Conservation (phyloP, 2,113 vertebrate species). For the Rhodinocichla rosea region DNA sequence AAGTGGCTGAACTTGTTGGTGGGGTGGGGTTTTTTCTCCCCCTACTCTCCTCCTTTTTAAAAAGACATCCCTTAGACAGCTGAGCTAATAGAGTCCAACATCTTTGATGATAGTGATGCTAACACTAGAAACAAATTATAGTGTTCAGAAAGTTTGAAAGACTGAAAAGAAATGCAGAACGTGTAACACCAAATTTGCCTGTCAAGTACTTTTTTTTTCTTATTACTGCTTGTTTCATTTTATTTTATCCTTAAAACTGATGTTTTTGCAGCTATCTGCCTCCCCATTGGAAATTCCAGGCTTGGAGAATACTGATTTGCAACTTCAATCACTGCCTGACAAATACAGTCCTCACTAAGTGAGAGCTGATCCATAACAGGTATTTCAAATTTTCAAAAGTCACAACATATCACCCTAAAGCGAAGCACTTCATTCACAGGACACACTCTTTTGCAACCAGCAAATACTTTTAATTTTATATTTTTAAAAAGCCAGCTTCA, state of each 20-base stretch:
- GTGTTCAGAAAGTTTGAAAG: constrained; percentile 79
- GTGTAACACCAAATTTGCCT: constrained; percentile 79
- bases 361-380: constrained; percentile 71
- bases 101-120: constrained; percentile 72
- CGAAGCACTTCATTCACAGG: constrained; percentile 68
- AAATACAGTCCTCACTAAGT: constrained; percentile 65
- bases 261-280: constrained; percentile 71
- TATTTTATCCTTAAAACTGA: constrained; percentile 77
- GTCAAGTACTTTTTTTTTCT: constrained; percentile 74
- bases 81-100: constrained; percentile 74
- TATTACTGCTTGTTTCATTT: constrained; percentile 76
- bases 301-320: constrained; percentile 71
- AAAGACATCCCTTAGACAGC: constrained; percentile 60
- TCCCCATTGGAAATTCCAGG: constrained; percentile 70
- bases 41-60: constrained; percentile 44
- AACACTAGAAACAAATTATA: constrained; percentile 77
- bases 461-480: constrained; percentile 18
- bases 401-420: constrained; percentile 76
- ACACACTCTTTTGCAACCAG: constrained; percentile 66
- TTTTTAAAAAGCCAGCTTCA: constrained; percentile 3
- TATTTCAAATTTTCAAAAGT: constrained; percentile 79
- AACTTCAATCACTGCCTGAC: constrained; percentile 72
- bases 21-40: not conserved
- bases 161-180: constrained; percentile 73
- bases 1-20: constrained; percentile 50